Evolutionary conservation across 2,888 invertebrate species (phyloP), one percentile per base, ranked within the genome.

Genomic region (Adelphocoris suturalis): DNA sequence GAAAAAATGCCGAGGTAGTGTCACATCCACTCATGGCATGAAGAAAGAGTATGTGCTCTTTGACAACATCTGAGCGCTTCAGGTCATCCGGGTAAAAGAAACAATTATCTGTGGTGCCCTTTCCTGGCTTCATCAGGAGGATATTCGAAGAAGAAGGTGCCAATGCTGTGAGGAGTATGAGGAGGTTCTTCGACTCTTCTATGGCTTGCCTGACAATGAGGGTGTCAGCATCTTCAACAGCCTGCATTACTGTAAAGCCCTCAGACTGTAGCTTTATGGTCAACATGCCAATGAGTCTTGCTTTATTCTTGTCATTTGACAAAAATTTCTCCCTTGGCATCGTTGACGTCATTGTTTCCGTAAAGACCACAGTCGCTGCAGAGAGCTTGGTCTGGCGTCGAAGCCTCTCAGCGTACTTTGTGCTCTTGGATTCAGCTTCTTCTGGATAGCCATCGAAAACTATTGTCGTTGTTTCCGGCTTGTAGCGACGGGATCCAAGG

Each of bases 361-460:
- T 27, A 37, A 76, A 76, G 76, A 76, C 37, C 28, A 11, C 37
- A 37, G 27, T 37, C 27, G 12, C 37, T 28, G 28, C 27, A 28
- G 28, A 27, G 28, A 37, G 37, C 28, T 27, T 76, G 27, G 28
- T 37, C 47, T 81, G 19, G 19, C 81, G 81, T 47, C 47, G 81
- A 19, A 81, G 28, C 27, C 81, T 23, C 48, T 81, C 81, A 37
- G 81, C 81, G 19, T 23, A 47, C 48, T 81, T 81, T 46, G 81
- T 81, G 81, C 48, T 81, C 28, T 48, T 81, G 47, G 81, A 81
- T 47, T 46, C 81, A 11, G 47, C 81, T 19, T 81, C 47, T 48
- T 81, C 81, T 27, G 28, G 81, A 46, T 46, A 81, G 81, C 81
- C 81, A 46, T 81, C 81, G 48, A 81, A 81, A 47, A 81, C 81